Base-by-base conservation (phyloP, 2,888 invertebrate species). In the Limenitis camilla region DNA sequence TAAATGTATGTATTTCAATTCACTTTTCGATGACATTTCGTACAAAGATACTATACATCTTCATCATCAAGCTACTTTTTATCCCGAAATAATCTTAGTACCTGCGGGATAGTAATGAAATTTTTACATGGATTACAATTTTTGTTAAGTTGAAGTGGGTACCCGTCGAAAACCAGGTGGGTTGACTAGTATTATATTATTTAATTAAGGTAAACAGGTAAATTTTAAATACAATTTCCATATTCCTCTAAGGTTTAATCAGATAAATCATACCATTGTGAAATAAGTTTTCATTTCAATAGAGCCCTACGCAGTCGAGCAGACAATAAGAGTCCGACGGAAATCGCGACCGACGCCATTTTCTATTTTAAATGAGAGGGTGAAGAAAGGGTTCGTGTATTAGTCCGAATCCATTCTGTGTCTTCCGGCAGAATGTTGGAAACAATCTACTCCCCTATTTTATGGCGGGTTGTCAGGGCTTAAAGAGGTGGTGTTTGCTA, bases 391-490 rank as follows among this genome's bases (percentile, higher is more conserved):
- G 77, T 73, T 71, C 66, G 64, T 66, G 72, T 74, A 76, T 81
- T 78, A 81, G 80, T 81, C 78, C 69, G 75, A 81, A 81, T 82
- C 79, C 78, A 81, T 83, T 82, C 74, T 61, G 64, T 68, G 71
- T 76, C 74, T 80, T 81, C 79, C 78, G 73, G 72, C 68, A 64
- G 70, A 77, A 76, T 77, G 78, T 77, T 77, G 72, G 72, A 71
- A 81, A 78, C 80, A 81, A 81, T 83, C 76, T 72, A 78, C 72
- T 73, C 70, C 65, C 68, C 68, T 66, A 69, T 76, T 81, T 81
- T 76, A 80, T 76, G 69, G 73, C 71, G 72, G 67, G 70, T 68
- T 70, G 71, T 71, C 69, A 66, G 65, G 51, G 55, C 58, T 57
- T 51, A 58, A 61, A 58, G 57, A 59, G 55, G 53, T 57, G 49